These are phyloP conservation scores for Nymphalis c-album DNA, from an alignment of 2,888 invertebrate species.

Conservation along the genomic window DNA sequence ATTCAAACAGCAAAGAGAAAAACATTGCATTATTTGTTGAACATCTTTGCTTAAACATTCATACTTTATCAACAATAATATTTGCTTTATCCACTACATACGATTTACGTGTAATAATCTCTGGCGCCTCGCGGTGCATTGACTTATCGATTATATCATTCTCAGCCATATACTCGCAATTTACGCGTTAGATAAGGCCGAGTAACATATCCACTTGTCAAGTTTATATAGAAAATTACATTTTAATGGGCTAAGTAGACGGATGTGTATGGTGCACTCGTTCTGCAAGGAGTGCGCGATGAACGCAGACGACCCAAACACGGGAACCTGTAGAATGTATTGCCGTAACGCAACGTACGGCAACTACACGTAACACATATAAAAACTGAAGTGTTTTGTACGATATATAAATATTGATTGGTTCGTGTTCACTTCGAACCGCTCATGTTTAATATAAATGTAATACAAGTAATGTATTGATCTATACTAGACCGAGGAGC, in stretches of 20 bases:
- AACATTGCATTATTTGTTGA: conserved; percentile 30
- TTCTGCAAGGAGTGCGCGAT: conserved; percentile 54
- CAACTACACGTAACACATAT: conserved; percentile 39
- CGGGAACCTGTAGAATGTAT: conserved; percentile 70
- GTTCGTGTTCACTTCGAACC: conserved; percentile 8
- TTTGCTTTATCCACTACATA: conserved; percentile 12
- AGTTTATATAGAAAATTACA: conserved; percentile 44
- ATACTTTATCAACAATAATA: conserved; percentile 29
- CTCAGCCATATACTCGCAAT: conserved; percentile 24
- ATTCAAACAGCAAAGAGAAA: conserved; percentile 29
- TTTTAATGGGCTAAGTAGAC: conserved; percentile 61
- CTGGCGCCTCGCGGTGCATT: conserved; percentile 28
- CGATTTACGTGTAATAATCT: conserved; percentile 27
- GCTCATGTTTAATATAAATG: conserved; percentile 2
- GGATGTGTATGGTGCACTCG: conserved; percentile 47
- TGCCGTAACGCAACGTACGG: conserved; percentile 46
- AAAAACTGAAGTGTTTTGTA: conserved; percentile 31
- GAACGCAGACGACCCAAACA: conserved; percentile 54
- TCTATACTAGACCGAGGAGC: neutral
- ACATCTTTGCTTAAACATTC: conserved; percentile 31
- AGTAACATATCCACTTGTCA: conserved; percentile 32
- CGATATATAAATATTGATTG: conserved; percentile 29
- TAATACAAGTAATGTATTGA: neutral
- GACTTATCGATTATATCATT: conserved; percentile 34
- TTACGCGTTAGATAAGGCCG: conserved; percentile 36